Evolutionary conservation across 2,888 invertebrate genomes (phyloP).

Genomic region (Thera britannica): DNA sequence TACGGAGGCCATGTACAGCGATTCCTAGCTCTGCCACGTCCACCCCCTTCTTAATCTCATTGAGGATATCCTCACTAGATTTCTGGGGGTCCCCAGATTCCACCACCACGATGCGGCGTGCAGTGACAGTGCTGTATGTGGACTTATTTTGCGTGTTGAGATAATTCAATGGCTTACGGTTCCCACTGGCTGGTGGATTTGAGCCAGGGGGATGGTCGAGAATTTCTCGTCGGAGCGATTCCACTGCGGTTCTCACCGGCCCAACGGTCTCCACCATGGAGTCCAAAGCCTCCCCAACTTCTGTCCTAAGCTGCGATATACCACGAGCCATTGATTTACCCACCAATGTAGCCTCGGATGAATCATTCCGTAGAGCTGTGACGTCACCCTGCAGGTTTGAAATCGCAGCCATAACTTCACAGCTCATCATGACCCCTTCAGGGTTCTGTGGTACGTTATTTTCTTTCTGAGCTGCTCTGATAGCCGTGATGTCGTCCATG

Average conservation of each 20-base stretch:
- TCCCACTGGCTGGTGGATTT: not conserved
- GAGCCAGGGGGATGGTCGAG: not conserved
- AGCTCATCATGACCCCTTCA: no score
- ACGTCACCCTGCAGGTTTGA: no score
- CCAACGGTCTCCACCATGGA: conserved; percentile 4
- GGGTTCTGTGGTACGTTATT: no score
- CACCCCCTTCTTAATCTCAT: conserved; percentile 15
- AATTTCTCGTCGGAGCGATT: not conserved
- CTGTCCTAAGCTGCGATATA: conserved; percentile 1
- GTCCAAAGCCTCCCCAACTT: not conserved
- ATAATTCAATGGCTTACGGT: not conserved
- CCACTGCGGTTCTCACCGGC: not conserved
- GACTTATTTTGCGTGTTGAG: not conserved
- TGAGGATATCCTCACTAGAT: conserved; percentile 26
- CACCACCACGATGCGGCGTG: not conserved
- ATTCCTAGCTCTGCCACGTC: conserved; percentile 12
- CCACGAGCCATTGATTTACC: not conserved
- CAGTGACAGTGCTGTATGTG: not conserved
- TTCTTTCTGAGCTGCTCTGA: no score
- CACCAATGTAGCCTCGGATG: not conserved
- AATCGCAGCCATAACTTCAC: no score
- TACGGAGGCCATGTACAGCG: conserved; percentile 5
- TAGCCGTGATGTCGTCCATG: no score
- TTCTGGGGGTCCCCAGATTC: not conserved
- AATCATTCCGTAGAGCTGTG: no score